Conservation (phyloP, 2,113 vertebrate species). For the Strigops habroptila region DNA sequence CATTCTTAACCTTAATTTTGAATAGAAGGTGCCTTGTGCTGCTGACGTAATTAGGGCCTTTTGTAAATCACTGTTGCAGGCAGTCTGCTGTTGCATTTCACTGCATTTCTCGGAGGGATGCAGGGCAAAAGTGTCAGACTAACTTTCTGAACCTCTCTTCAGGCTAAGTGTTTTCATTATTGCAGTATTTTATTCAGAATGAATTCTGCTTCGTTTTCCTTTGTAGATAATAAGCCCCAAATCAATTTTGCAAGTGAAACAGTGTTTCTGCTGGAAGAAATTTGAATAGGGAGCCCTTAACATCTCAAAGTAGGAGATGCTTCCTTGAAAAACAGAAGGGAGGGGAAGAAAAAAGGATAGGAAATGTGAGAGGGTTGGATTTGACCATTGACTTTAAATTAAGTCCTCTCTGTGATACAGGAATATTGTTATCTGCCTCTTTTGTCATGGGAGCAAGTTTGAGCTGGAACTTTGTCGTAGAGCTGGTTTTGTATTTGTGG, state of each 20-base stretch:
- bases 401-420: not conserved
- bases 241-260: not conserved
- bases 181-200: not conserved
- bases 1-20: slow-evolving; percentile 47
- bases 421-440: not conserved
- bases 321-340: not conserved
- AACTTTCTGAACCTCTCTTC: slow-evolving; percentile 41
- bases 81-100: slow-evolving; percentile 45
- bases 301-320: not conserved
- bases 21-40: slow-evolving; percentile 52
- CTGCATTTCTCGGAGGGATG: slow-evolving; percentile 26
- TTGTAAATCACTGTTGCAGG: slow-evolving; percentile 57
- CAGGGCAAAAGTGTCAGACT: slow-evolving; percentile 27
- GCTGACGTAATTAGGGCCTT: slow-evolving; percentile 38
- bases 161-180: not conserved
- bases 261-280: not conserved
- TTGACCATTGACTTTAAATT: not conserved
- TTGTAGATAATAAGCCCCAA: not conserved
- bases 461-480: not conserved
- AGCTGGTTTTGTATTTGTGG: not conserved
- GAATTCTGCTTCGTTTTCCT: not conserved
- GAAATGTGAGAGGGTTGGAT: not conserved
- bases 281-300: not conserved
- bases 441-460: not conserved
- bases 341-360: too few species aligned